A percentile compares a stretch with the other conserved stretches of the same genome.
These are phyloP conservation scores for Tachina fera DNA, from an alignment of 2,888 invertebrate genomes.

Conservation along the genomic window DNA sequence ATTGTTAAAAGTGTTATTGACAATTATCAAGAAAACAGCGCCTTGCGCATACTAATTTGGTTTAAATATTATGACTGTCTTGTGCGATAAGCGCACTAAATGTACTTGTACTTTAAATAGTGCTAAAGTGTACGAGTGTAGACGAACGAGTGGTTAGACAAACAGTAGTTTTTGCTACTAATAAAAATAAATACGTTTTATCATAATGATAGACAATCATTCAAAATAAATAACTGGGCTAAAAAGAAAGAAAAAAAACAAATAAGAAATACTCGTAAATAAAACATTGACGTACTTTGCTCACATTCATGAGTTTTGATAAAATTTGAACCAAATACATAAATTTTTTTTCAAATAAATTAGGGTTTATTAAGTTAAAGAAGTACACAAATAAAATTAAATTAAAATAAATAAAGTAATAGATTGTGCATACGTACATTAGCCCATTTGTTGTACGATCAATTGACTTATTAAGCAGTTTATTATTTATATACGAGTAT, in stretches of 20 bases:
- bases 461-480: not conserved
- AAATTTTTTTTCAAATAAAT: slow-evolving; percentile 44
- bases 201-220: slow-evolving; percentile 69
- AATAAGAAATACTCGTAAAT: not conserved
- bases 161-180: slow-evolving; percentile 34
- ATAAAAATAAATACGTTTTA: slow-evolving; percentile 54
- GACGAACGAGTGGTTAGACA: slow-evolving; percentile 6
- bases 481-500: too few relatives aligned
- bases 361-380: slow-evolving; percentile 37
- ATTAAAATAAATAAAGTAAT: slow-evolving; percentile 29
- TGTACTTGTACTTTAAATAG: slow-evolving; percentile 54
- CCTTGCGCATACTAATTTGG: slow-evolving; percentile 66
- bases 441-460: too few relatives aligned
- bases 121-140: slow-evolving; percentile 32
- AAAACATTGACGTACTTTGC: slow-evolving; percentile 28
- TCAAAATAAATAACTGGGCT: slow-evolving; percentile 65
- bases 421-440: not conserved
- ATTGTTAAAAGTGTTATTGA: slow-evolving; percentile 54
- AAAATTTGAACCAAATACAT: slow-evolving; percentile 65
- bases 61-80: slow-evolving; percentile 32
- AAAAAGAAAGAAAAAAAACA: slow-evolving; percentile 18
- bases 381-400: slow-evolving; percentile 15
- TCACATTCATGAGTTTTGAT: slow-evolving; percentile 41
- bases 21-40: slow-evolving; percentile 67
- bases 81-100: slow-evolving; percentile 50